Percentiles rank a stretch among this genome's conserved stretches.
These are phyloP conservation scores for Anastatus disparis DNA, from an alignment of 1,140 invertebrate species.

Conservation along the genomic window DNA sequence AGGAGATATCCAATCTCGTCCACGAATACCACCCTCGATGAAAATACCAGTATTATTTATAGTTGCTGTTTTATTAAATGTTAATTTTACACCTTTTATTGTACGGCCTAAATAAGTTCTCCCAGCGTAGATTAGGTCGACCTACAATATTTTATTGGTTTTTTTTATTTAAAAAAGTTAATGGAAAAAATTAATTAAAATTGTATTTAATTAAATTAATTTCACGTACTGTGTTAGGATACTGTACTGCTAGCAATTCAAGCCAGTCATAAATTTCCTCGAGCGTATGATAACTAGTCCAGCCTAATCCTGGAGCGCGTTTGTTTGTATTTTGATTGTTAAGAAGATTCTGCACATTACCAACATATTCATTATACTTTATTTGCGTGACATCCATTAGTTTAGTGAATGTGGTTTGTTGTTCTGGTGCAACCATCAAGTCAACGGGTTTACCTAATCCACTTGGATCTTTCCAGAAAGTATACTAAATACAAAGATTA, in stretches of 20 bases:
- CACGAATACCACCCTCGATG: slow-evolving; percentile 76
- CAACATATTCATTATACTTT: slow-evolving; percentile 45
- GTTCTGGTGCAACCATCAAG: slow-evolving; percentile 56
- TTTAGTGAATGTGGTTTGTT: slow-evolving; percentile 45
- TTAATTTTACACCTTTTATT: slow-evolving; percentile 72
- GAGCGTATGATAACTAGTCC: slow-evolving; percentile 67
- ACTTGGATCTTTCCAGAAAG: slow-evolving; percentile 53
- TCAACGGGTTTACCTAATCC: slow-evolving; percentile 44
- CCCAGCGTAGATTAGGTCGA: slow-evolving; percentile 68
- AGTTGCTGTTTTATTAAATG: slow-evolving; percentile 61
- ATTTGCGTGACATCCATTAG: slow-evolving; percentile 44
- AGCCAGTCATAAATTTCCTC: slow-evolving; percentile 66
- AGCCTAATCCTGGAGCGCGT: slow-evolving; percentile 48
- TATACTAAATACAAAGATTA: no score
- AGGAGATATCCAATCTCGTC: slow-evolving; percentile 82
- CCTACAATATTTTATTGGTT: slow-evolving; percentile 23
- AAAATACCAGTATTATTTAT: slow-evolving; percentile 67
- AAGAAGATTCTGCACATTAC: slow-evolving; percentile 56
- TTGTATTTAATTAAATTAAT: no score
- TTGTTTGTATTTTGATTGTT: slow-evolving; percentile 47
- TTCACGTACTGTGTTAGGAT: slow-evolving; percentile 66
- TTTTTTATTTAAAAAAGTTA: no score
- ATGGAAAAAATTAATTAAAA: no score
- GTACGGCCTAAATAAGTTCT: slow-evolving; percentile 70
- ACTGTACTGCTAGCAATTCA: slow-evolving; percentile 59